A percentile compares a stretch with the other conserved stretches of the same genome.
These are phyloP conservation scores for Fregetta grallaria DNA, from an alignment of 2,113 vertebrate genomes.

Conservation along the genomic window DNA sequence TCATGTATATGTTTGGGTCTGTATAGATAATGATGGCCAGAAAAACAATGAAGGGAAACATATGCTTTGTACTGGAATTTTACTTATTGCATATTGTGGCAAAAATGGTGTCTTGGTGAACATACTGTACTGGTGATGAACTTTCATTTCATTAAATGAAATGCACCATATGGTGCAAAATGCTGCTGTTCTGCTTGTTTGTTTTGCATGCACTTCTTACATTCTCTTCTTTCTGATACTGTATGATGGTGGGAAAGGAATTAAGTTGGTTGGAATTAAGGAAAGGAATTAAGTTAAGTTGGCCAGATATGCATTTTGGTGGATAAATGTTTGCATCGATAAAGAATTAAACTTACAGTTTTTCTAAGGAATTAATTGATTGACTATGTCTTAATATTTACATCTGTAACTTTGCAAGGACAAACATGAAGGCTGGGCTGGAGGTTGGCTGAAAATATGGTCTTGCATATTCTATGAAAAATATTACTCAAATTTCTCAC, in stretches of 20 bases:
- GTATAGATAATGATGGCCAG: background rate
- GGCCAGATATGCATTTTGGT: background rate
- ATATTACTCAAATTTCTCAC: conserved; percentile 28
- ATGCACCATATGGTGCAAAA: background rate
- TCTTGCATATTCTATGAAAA: conserved; percentile 42
- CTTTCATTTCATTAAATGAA: background rate
- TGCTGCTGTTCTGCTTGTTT: background rate
- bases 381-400: background rate
- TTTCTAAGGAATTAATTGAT: background rate
- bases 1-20: background rate
- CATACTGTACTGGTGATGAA: background rate
- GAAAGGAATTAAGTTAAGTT: background rate
- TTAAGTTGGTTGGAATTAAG: background rate
- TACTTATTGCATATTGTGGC: background rate
- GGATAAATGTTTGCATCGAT: background rate
- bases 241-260: background rate
- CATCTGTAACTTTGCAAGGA: conserved; percentile 3
- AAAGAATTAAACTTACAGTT: background rate
- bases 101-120: background rate
- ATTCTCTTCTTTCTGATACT: background rate
- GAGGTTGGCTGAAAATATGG: conserved; percentile 11
- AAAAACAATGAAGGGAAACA: background rate
- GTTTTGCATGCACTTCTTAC: background rate
- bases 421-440: background rate
- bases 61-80: background rate